A percentile compares a stretch with the other conserved stretches of the same genome.
phyloP scores from a whole-genome alignment of 2,888 invertebrate genomes.

The Octodonta nipae region DNA sequence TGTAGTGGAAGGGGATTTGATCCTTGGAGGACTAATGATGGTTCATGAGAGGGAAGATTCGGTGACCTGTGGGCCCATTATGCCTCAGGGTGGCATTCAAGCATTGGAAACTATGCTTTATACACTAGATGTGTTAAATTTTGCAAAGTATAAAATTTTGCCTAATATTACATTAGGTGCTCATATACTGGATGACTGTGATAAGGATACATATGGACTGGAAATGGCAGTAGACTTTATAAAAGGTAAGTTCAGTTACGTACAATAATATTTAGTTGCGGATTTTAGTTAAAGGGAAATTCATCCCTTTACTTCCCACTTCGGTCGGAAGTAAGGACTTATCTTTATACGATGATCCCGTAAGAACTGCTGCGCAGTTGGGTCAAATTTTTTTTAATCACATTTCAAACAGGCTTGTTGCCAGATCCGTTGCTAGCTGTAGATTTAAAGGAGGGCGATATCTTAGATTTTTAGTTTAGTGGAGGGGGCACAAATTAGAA shows the following conservation, averaged over 20 bases:
- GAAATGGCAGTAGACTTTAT: constrained; percentile 95
- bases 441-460: no score
- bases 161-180: constrained; percentile 74
- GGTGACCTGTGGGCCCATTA: constrained; percentile 80
- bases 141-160: constrained; percentile 48
- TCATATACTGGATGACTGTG: constrained; percentile 85
- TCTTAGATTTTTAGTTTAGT: no score
- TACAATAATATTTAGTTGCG: no score
- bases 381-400: no score
- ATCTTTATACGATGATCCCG: no score
- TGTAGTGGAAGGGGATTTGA: constrained; percentile 74
- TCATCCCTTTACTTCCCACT: no score
- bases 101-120: constrained; percentile 87
- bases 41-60: constrained; percentile 82
- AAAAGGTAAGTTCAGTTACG: constrained; percentile 83
- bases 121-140: constrained; percentile 70
- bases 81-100: constrained; percentile 84
- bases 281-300: no score
- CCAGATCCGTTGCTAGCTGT: no score
- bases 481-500: no score
- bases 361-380: no score
- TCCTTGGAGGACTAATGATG: constrained; percentile 89
- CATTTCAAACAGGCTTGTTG: no score
- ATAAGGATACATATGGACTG: constrained; percentile 87
- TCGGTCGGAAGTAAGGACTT: no score